Evolutionary conservation across 2,797 vertebrate species (phyloP), one percentile per base, ranked within the genome.

Genomic region (Bradypodion ventrale): DNA sequence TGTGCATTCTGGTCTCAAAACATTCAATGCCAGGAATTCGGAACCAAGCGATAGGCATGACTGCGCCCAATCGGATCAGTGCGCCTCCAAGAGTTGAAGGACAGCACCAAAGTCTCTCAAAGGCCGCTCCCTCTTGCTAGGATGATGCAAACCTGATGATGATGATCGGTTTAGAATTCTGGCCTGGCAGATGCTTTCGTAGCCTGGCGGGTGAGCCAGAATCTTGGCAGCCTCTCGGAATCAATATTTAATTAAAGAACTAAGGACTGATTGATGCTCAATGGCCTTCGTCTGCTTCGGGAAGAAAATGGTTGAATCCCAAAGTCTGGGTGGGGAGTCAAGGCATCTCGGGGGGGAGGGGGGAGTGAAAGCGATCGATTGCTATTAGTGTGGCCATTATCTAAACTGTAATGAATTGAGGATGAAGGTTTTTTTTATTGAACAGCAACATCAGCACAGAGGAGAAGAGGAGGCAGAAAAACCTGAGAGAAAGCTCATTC

Each of bases 181-280:
- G 76, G 80, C 80, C 0, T 0, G 60, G 79, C 35, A 0, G 0
- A 32, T 35, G 63, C 78, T 27, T 84, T 25, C 0, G 66, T 19
- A 77, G 59, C 62, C 66, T 63, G 81, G 88, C 87, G 75, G 37
- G 78, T 74, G 40, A 46, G 37, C 78, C n/a, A 59, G 74, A 76
- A 73, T 72, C 75, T 25, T 29, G 46, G 80, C 5, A 35, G 62
- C 78, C 59, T 88, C 84, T 90, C 88, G 62, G 70, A 89, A 80
- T 93, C 94, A 73, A 93, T 93, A 94, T 90, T 91, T 93, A 94
- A 94, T 94, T 94, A 94, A 93, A 89, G 90, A 82, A 85, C 83
- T 87, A 56, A 82, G 89, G 85, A 69, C 37, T 83, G 92, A 92
- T 76, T 78, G 91, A 93, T 92, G 92, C 46, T 79, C 42, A 46